Percentiles rank a stretch among this genome's conserved stretches.
These are phyloP conservation scores for Pollenia amentaria DNA, from an alignment of 2,888 invertebrate genomes.

Conservation along the genomic window DNA sequence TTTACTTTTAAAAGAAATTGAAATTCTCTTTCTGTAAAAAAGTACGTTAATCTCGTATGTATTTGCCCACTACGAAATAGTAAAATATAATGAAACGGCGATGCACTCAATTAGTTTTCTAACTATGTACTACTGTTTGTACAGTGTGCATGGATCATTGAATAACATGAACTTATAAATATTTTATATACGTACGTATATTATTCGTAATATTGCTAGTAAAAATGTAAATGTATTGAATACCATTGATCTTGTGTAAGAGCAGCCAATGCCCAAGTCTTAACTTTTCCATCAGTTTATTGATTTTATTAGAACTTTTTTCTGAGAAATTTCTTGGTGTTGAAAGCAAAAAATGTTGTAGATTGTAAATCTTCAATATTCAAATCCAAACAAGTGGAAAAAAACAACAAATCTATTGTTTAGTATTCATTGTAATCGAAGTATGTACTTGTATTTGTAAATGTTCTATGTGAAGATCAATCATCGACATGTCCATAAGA, in stretches of 20 bases:
- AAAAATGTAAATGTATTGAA: conserved; percentile 18
- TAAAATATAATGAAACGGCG: conserved; percentile 32
- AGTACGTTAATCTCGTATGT: too few species aligned
- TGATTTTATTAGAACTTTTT: conserved; percentile 57
- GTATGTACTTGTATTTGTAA: background rate
- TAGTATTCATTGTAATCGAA: conserved; percentile 27
- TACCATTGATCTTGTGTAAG: conserved; percentile 45
- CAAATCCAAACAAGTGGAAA: background rate
- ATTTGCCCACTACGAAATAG: background rate
- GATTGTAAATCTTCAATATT: conserved; percentile 32
- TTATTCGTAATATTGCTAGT: background rate
- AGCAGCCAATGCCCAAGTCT: conserved; percentile 31
- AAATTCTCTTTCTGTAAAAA: background rate
- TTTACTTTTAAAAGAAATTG: conserved; percentile 12
- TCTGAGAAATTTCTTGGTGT: conserved; percentile 31
- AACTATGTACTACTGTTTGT: conserved; percentile 19
- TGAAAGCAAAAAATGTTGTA: conserved; percentile 38
- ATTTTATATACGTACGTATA: background rate
- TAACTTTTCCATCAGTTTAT: conserved; percentile 38
- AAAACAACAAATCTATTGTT: conserved; percentile 26
- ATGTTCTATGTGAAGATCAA: conserved; percentile 43
- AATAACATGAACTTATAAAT: background rate
- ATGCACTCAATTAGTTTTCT: conserved; percentile 53
- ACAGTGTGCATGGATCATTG: conserved; percentile 1
- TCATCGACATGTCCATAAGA: conserved; percentile 23